Evolutionary conservation across 2,113 vertebrate genomes (phyloP).

Genomic region (Motacilla tschutschensis): DNA sequence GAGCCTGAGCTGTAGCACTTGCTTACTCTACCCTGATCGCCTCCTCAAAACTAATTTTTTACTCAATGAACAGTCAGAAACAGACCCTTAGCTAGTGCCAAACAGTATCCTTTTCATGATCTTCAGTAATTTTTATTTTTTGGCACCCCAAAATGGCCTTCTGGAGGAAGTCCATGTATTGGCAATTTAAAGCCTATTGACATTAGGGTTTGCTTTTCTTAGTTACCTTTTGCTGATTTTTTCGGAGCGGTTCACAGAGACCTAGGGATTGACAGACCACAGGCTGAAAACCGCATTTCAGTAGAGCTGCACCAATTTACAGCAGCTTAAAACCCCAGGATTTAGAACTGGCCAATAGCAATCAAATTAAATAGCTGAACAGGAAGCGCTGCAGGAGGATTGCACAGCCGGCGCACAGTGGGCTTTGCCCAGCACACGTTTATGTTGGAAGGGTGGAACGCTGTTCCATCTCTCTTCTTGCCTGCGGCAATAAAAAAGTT

Average conservation of each 20-base stretch:
- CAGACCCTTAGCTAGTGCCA: neutral
- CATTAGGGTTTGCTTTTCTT: neutral
- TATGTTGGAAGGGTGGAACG: neutral
- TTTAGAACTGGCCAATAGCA: conserved; percentile 30
- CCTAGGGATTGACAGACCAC: neutral
- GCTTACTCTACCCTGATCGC: neutral
- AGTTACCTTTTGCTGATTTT: neutral
- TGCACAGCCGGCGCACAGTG: neutral
- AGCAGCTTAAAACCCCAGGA: neutral
- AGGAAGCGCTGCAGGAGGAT: neutral
- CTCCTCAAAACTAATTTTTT: neutral
- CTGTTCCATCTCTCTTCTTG: neutral
- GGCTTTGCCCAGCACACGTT: conserved; percentile 4
- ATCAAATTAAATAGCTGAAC: conserved; percentile 9
- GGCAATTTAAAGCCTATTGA: neutral
- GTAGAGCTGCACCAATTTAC: neutral
- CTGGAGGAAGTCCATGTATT: neutral
- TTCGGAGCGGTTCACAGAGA: neutral
- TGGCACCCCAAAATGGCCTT: neutral
- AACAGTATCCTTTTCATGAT: neutral
- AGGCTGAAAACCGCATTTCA: conserved; percentile 1
- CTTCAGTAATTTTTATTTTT: neutral
- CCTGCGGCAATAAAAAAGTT: conserved; percentile 15
- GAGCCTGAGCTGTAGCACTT: neutral
- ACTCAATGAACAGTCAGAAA: neutral